phyloP scores from a whole-genome alignment of 2,888 invertebrate species.

The Endomychus coccineus region DNA sequence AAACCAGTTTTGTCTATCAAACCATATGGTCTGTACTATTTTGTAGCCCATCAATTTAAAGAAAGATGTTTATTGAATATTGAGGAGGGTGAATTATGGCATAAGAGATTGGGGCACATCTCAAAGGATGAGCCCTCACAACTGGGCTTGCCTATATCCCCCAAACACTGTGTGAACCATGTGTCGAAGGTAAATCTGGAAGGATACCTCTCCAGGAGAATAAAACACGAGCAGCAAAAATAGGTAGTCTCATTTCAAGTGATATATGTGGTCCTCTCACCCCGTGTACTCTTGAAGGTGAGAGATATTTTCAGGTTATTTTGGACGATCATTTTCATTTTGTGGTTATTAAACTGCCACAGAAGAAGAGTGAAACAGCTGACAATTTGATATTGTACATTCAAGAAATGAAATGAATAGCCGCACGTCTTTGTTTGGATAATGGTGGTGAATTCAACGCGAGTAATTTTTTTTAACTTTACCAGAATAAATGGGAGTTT shows the following conservation, averaged over 20 bases:
- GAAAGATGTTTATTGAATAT: neutral
- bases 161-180: conserved; percentile 8
- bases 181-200: conserved; percentile 12
- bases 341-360: conserved; percentile 2
- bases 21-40: neutral
- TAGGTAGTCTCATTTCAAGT: conserved; percentile 13
- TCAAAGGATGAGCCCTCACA: conserved; percentile 4
- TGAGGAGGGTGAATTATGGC: conserved; percentile 8
- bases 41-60: neutral
- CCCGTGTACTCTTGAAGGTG: conserved; percentile 4
- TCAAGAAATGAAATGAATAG: neutral
- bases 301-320: conserved; percentile 4
- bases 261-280: conserved; percentile 15
- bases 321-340: conserved; percentile 11
- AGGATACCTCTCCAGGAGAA: conserved; percentile 8
- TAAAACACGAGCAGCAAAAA: conserved; percentile 7
- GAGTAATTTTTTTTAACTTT: neutral
- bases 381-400: conserved; percentile 4
- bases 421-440: neutral
- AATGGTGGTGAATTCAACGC: conserved; percentile 1
- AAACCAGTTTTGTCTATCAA: too few species aligned
- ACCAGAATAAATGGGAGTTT: too few species aligned
- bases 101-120: conserved; percentile 9
- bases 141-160: conserved; percentile 3
- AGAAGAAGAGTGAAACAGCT: conserved; percentile 9